Percentiles rank a stretch among this genome's conserved stretches.
These are phyloP conservation scores for Bothrops jararaca DNA, from an alignment of 2,113 vertebrate species.

Conservation along the genomic window DNA sequence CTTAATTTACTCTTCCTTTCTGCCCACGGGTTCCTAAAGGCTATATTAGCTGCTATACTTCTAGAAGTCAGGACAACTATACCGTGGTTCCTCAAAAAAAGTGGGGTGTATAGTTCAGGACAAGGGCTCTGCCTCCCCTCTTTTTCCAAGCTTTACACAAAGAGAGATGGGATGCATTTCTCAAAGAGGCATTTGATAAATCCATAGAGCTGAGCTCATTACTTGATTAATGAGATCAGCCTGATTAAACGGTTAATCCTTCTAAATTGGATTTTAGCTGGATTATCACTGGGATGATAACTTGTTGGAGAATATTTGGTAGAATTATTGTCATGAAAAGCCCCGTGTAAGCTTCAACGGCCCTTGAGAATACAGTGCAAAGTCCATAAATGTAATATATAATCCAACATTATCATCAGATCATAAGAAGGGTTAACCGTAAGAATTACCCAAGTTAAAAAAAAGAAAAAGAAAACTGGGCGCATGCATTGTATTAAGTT, in stretches of 20 bases:
- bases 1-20: neutral
- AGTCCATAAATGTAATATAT: neutral
- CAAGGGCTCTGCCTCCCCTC: too few relatives aligned
- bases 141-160: neutral
- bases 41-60: neutral
- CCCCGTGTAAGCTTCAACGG: neutral
- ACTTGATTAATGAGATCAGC: slow-evolving; percentile 2
- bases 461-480: neutral
- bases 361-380: neutral
- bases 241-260: slow-evolving; percentile 6
- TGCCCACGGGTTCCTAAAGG: neutral
- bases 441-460: neutral
- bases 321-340: neutral
- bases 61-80: neutral
- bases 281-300: neutral
- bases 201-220: neutral
- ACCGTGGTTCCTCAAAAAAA: too few relatives aligned
- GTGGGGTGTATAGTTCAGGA: neutral
- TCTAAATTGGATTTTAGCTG: slow-evolving; percentile 12
- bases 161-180: neutral
- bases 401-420: neutral
- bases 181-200: neutral
- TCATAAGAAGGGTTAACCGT: neutral
- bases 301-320: neutral
- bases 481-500: neutral